Base-by-base conservation (phyloP, 2,797 vertebrate genomes). In the Numenius phaeopus region DNA sequence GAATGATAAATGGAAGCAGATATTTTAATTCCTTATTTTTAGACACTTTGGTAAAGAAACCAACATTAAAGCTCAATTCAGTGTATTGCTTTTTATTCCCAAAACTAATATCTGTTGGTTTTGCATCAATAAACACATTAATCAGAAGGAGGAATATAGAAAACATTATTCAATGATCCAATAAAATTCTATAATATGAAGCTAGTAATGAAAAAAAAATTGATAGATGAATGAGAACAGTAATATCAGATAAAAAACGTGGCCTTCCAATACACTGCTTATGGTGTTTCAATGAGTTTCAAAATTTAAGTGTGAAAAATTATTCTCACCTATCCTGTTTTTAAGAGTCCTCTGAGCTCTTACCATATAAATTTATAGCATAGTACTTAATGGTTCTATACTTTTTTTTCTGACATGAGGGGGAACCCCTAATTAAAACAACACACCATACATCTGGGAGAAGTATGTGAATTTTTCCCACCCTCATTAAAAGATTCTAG, bases 111-210 rank as follows among this genome's bases (percentile, higher is more conserved):
- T 89, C 57, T 96, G 78, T 87, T 96, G 46, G 3, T 39, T 83
- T 96, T 92, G 58, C 87, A 83, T 92, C 89, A 92, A 92, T 92
- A 89, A 94, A 81, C 87, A 70, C 87, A 96, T 95, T 95, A 90
- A 91, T 97, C 95, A 94, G 86, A 80, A 91, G 22, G 49, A 85
- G 69, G 39, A 89, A 92, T 94, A 72, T 24, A 91, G 79, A 96
- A 96, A 94, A 50, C 82, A 70, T 96, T 96, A 83, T 87, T 96
- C 94, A 94, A 76, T 92, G 83, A 94, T 94, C 87, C 79, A 91
- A 91, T 91, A 94, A 85, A 82, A 76, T 73, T 85, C 49, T 50
- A 11, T 87, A 83, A 87, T 71, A 92, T 62, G 78, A 92, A 94
- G 39, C 11, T 83, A 57, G 54, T 81, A 91, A 96, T 81, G 59